phyloP scores from a whole-genome alignment of 2,797 vertebrate genomes.

The Pelochelys cantorii region DNA sequence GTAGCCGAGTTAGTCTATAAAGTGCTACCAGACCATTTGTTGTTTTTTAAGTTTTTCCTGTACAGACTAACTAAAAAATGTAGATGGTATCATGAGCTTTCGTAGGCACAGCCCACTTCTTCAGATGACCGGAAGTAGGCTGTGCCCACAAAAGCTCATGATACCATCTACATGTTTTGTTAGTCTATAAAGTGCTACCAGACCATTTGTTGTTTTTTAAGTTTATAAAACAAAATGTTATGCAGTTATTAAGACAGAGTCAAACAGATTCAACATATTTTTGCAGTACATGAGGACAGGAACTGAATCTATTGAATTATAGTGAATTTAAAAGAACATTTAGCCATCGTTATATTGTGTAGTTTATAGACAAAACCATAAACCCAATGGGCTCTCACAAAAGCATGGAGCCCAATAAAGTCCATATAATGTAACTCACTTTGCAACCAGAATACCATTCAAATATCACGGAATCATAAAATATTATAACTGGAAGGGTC shows the following conservation, averaged over 20 bases:
- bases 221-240: background rate
- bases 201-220: too few relatives aligned
- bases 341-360: background rate
- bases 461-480: rapidly evolving
- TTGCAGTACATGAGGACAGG: background rate
- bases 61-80: too few relatives aligned
- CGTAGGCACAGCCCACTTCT: too few relatives aligned
- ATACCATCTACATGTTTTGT: too few relatives aligned
- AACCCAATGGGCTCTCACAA: background rate
- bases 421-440: background rate
- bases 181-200: too few relatives aligned
- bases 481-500: too few relatives aligned
- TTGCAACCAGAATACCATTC: background rate
- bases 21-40: too few relatives aligned
- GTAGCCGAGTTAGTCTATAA: too few relatives aligned
- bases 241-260: background rate
- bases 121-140: too few relatives aligned
- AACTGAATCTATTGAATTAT: background rate
- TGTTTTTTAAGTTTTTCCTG: too few relatives aligned
- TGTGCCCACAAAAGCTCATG: too few relatives aligned
- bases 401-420: background rate
- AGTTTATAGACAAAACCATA: background rate
- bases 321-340: background rate
- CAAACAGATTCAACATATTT: background rate
- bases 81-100: too few relatives aligned